Percentiles rank a stretch among this genome's conserved stretches.
Conservation (phyloP, 2,888 invertebrate species). For the Amphipyra tragopoginis region DNA sequence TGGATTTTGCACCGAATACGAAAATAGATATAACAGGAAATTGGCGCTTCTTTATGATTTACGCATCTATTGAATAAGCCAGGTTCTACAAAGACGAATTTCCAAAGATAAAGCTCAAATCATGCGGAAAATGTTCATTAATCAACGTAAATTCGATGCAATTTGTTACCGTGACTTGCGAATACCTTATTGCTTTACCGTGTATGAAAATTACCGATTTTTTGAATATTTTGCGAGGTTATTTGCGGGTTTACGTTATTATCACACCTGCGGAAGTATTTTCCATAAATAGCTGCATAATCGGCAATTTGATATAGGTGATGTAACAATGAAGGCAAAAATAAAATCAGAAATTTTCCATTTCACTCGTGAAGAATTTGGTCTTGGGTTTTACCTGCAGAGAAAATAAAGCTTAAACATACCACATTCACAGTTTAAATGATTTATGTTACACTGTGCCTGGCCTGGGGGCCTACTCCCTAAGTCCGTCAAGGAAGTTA, state of each 20-base stretch:
- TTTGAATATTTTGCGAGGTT: conserved; percentile 25
- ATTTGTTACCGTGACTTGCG: conserved; percentile 68
- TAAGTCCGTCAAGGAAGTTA: no score
- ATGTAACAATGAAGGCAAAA: no score
- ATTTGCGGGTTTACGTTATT: conserved; percentile 30
- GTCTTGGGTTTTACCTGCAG: no score
- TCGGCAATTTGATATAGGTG: conserved; percentile 25
- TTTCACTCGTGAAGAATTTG: no score
- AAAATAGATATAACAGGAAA: conserved; percentile 27
- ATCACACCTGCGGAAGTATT: conserved; percentile 26
- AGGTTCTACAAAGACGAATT: conserved; percentile 45
- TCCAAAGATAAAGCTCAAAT: conserved; percentile 51
- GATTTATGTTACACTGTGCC: no score
- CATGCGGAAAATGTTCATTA: conserved; percentile 58
- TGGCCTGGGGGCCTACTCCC: no score
- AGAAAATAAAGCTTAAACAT: no score
- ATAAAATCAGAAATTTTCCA: no score
- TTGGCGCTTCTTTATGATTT: conserved; percentile 26
- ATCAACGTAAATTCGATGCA: conserved; percentile 63
- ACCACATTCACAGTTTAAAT: no score
- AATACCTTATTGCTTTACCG: conserved; percentile 46
- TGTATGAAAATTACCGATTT: conserved; percentile 54
- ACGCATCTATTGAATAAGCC: conserved; percentile 13
- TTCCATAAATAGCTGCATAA: conserved; percentile 25
- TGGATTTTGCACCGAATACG: conserved; percentile 13